Evolutionary conservation across 2,888 invertebrate species (phyloP), one percentile per base, ranked within the genome.

Genomic region (Eupelmus urozonus): DNA sequence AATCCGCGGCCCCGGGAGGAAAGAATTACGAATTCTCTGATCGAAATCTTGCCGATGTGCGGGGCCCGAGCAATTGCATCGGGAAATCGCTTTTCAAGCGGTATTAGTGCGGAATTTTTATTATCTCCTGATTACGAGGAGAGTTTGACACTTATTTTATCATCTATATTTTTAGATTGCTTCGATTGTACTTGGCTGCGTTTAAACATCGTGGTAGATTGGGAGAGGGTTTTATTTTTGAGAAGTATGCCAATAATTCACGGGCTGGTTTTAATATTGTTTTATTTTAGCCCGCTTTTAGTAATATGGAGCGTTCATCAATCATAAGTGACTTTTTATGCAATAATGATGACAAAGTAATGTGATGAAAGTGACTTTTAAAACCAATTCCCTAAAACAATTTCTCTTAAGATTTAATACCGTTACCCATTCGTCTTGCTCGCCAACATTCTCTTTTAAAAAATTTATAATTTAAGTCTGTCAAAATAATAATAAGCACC

Each of bases 11-110:
- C 60, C n/a, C 18, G 40, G 4, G 60, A 60, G 60, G 29, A 65
- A 65, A 65, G 65, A 65, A 49, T 65, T 51, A 51, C 65, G 49
- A 65, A 65, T 65, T 65, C 49, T 16, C 29, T 25, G 49, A 65
- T 65, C 49, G 65, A 65, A 65, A 65, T 65, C 65, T 65, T 13
- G 4, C 42, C n/a, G 20, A 2, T 18, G 13, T 2, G 7, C 2
- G 13, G 11, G 1, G 27, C 13, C 40, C 25, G 29, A 23, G 49
- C 25, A 49, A 49, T 51, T 27, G 23, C 49, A 20, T 25, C 11
- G 20, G n/a, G 40, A 60, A 60, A 60, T 40, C 18, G 40, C 60
- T 60, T 60, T 40, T 60, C 40, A 34, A 34, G 18, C 34, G 34
- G 2, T 40, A 34, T 29, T 20, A 34, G 40, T 20, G 27, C 34